Base-by-base conservation (phyloP, 2,888 invertebrate species). In the Lepidonotus clava region DNA sequence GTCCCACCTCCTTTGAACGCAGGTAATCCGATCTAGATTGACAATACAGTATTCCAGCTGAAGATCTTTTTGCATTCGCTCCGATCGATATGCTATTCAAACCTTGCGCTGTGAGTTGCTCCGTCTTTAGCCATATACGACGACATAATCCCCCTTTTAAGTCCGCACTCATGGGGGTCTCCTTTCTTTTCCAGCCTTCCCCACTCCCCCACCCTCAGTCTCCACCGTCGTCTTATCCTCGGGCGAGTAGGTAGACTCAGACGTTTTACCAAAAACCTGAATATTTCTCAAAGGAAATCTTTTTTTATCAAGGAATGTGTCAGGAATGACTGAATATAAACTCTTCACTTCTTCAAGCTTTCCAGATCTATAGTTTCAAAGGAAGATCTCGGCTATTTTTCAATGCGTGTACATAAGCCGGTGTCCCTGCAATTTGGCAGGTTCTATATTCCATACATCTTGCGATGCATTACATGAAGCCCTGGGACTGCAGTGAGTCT, bases 1-100 rank as follows among this genome's bases (percentile, higher is more conserved):
- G n/a, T n/a, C n/a, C 71, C 6, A 6, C 71, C 38, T 32, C 34
- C 71, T 71, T 80, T 80, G 80, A 80, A 41, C 32, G 80, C 1
- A 46, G 28, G 80, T 80, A 80, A 80, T 80, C 80, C 80, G 46
- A 80, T 80, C 80, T 80, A 80, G 80, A 80, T 80, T 80, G 80
- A 80, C 80, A 80, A 80, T 80, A 46, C 80, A 18, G 32, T 80
- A 41, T 46, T 80, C 38, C 51, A 41, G 46, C 32, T 8, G 18
- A 18, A 14, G n/a, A 24, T 80, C 32, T 80, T 80, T 51, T 80
- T 80, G 41, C 46, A 51, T 46, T 80, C 51, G 6, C 1, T 21
- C 34, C n/a, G 28, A 80, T 80, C 80, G 80, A 80, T 80, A 46
- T 32, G 32, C 80, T 32, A 80, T 80, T 80, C 80, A 80, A 80